These are phyloP conservation scores for Gibbula magus DNA, from an alignment of 2,888 invertebrate genomes.

Conservation along the genomic window DNA sequence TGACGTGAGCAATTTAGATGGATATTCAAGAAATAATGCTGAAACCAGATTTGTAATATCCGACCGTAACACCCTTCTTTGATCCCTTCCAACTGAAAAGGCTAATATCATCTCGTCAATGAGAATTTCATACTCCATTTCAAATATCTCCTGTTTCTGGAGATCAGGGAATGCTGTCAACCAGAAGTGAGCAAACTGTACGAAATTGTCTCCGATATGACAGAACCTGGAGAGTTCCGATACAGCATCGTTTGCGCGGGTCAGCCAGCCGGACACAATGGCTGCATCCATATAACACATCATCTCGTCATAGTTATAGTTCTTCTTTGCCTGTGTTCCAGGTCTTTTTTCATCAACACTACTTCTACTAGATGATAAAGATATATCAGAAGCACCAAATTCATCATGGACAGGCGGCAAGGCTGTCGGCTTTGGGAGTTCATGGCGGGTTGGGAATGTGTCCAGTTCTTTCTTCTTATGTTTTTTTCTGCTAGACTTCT, in stretches of 20 bases:
- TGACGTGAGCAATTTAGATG: constrained; percentile 63
- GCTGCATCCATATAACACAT: constrained; percentile 71
- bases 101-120: constrained; percentile 69
- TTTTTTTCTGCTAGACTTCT: constrained; percentile 42
- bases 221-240: constrained; percentile 65
- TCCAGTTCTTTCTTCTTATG: constrained; percentile 48
- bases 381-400: not conserved
- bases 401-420: constrained; percentile 57
- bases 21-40: constrained; percentile 72
- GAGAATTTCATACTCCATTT: constrained; percentile 70
- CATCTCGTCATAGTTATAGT: constrained; percentile 69
- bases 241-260: constrained; percentile 63
- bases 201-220: constrained; percentile 67
- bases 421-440: constrained; percentile 60
- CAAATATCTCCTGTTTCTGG: constrained; percentile 69
- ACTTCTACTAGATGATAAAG: not conserved
- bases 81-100: constrained; percentile 68
- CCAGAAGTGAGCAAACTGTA: constrained; percentile 74
- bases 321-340: not conserved
- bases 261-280: constrained; percentile 70
- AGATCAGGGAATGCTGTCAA: constrained; percentile 68
- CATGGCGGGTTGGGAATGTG: constrained; percentile 49
- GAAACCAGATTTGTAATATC: constrained; percentile 66
- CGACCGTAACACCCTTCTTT: constrained; percentile 57
- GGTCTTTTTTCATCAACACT: not conserved